Evolutionary conservation across 2,113 vertebrate species (phyloP).

Genomic region (Hystrix cristata): DNA sequence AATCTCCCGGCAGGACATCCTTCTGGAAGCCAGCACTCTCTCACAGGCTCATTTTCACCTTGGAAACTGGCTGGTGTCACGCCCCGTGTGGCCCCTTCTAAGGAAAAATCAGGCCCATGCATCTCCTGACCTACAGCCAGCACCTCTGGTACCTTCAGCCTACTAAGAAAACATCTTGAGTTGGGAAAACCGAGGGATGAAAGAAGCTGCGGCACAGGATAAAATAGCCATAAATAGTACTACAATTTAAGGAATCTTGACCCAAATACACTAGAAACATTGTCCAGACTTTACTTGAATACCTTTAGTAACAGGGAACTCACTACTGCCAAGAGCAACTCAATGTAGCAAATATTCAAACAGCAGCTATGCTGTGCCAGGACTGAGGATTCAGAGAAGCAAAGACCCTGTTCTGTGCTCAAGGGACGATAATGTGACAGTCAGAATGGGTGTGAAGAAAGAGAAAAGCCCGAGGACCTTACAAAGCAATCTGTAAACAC

Average conservation of each 20-base stretch:
- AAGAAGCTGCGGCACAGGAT: accelerated
- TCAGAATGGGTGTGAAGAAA: neutral
- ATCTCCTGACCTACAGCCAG: accelerated
- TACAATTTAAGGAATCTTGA: neutral
- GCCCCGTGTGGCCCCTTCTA: too few species aligned
- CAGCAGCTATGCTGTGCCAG: neutral
- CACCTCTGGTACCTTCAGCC: neutral
- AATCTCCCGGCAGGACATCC: neutral
- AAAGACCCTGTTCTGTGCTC: neutral
- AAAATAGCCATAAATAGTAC: too few species aligned
- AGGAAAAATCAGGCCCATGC: neutral
- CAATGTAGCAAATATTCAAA: neutral
- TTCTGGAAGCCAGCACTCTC: neutral
- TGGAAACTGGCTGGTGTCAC: neutral
- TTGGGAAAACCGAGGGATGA: neutral
- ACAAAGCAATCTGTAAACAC: neutral
- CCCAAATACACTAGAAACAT: neutral
- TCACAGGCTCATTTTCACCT: neutral
- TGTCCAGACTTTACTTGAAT: neutral
- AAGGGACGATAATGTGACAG: neutral
- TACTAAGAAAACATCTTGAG: neutral
- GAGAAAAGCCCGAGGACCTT: neutral
- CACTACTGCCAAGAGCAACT: neutral
- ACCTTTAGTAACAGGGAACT: neutral
- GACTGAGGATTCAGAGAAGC: neutral